Percentiles rank a stretch among this genome's conserved stretches.
These are phyloP conservation scores for Euura lappo DNA, from an alignment of 1,140 invertebrate species.

Conservation along the genomic window DNA sequence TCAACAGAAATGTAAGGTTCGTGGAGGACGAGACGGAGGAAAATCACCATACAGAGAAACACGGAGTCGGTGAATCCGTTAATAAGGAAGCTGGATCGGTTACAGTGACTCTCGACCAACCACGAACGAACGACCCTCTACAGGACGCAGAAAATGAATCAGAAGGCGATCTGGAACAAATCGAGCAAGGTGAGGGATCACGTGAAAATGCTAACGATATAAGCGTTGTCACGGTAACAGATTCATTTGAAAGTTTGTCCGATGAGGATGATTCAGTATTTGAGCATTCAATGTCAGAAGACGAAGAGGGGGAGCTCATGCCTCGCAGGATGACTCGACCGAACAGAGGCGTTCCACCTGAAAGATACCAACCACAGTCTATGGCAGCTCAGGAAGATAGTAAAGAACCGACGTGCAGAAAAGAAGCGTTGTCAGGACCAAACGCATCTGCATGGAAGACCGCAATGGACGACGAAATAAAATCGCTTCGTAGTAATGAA, in stretches of 20 bases:
- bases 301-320: not conserved
- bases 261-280: not conserved
- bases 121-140: not conserved
- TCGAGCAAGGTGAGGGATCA: not conserved
- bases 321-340: not conserved
- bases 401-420: not conserved
- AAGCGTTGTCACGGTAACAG: no score
- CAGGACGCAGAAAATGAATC: not conserved
- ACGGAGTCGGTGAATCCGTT: no score
- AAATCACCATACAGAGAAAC: no score
- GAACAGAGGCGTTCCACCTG: not conserved
- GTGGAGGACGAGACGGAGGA: not conserved
- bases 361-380: not conserved
- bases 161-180: no score
- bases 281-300: not conserved
- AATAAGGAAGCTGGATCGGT: not conserved
- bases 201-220: not conserved
- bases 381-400: not conserved
- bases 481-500: constrained; percentile 27
- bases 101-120: no score
- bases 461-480: not conserved
- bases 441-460: not conserved
- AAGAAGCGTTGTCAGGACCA: not conserved
- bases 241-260: not conserved
- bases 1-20: no score